Conservation (phyloP, 2,888 invertebrate genomes). For the Liposcelis brunnea region DNA sequence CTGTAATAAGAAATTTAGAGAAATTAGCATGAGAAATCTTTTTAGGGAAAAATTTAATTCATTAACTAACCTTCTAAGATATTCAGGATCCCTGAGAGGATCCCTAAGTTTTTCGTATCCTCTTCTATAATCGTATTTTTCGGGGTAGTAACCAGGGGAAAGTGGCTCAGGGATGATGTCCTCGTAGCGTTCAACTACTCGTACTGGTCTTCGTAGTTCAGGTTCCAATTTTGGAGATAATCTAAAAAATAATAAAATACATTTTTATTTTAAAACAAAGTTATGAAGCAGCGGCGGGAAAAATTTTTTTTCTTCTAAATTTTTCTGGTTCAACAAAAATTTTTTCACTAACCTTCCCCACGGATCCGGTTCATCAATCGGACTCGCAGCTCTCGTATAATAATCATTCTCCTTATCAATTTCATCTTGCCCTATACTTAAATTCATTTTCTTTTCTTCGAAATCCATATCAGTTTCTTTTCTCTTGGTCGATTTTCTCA, state of each 20-base stretch:
- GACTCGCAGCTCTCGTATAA: slow-evolving; percentile 50
- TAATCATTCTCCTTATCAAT: slow-evolving; percentile 54
- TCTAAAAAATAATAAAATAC: neutral
- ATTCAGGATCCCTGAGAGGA: neutral
- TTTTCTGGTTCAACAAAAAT: too few species aligned
- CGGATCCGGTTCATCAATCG: slow-evolving; percentile 23
- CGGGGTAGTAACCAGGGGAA: slow-evolving; percentile 1
- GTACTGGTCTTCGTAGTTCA: neutral
- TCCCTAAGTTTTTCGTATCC: slow-evolving; percentile 1
- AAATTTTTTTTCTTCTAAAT: neutral
- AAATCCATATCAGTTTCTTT: slow-evolving; percentile 92
- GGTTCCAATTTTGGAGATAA: slow-evolving; percentile 4
- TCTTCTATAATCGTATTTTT: neutral
- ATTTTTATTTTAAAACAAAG: neutral
- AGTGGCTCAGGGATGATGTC: slow-evolving; percentile 1
- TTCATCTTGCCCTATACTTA: slow-evolving; percentile 63
- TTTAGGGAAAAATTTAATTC: too few species aligned
- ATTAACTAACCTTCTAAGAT: neutral
- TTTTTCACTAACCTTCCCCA: slow-evolving; percentile 17
- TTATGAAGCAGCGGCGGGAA: neutral
- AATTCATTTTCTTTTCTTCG: slow-evolving; percentile 86
- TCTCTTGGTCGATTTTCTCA: slow-evolving; percentile 77
- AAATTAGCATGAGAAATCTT: too few species aligned
- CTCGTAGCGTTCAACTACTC: slow-evolving; percentile 4
- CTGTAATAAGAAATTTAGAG: too few species aligned